Base-by-base conservation (phyloP, 2,113 vertebrate genomes). In the Silurus asotus region DNA sequence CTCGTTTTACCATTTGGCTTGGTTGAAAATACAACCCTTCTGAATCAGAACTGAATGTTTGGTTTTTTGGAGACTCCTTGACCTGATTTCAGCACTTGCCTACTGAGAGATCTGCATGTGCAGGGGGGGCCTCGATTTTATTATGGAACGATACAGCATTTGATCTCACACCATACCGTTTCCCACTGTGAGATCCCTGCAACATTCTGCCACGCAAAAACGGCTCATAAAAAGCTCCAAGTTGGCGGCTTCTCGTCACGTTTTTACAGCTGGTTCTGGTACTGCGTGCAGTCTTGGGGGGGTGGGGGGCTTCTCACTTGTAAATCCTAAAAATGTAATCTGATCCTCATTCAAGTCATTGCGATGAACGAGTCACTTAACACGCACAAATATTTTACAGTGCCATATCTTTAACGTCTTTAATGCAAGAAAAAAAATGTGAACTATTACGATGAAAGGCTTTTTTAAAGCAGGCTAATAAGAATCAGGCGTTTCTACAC, bases 111-210 rank as follows among this genome's bases (percentile, higher is more conserved):
- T 2, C 53, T 37, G 59, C 19, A 2, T 74, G 56, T 90, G 51
- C 88, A 88, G 88, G 83, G 37, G 37, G 88, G 90, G 89, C 88
- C 87, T 80, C 3, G 75, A 83, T 92, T 93, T 93, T 94, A 92
- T 94, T 93, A 92, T 93, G 93, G 89, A 90, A 93, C 88, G 89
- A 90, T 89, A 90, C 89, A 87, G 87, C 90, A 89, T 94, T 93
- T 94, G 93, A 94, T 91, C 93, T 92, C 90, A 85, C 77, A 75
- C 64, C 75, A 74, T 81, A 7, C 58, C 13, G 80, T 55, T 80
- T 56, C 64, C 61, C 45, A 82, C 86, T 79, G 75, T 51, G 65
- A 20, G 87, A 67, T 83, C 84, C 81, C 69, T 13, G 70, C 86
- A 84, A 55, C n/a, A 8, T 76, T 88, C 82, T 65, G 82, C 84